Conservation (phyloP, 2,113 vertebrate genomes). For the Percina caprodes region DNA sequence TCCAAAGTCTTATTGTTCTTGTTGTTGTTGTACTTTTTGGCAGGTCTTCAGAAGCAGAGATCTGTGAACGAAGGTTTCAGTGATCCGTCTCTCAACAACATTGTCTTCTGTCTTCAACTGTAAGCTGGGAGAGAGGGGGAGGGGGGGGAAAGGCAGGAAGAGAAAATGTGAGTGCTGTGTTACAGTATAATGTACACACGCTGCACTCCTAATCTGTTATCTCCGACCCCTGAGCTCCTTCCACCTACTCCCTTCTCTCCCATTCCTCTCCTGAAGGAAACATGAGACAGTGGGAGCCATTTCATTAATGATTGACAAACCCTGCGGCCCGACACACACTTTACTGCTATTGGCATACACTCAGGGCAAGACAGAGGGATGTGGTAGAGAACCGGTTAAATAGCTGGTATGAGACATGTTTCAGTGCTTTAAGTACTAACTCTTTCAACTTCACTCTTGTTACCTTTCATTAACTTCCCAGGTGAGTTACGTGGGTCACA, state of each 20-base stretch:
- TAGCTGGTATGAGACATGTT: conserved; percentile 1
- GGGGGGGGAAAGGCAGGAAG: background rate
- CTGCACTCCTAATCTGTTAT: conserved; percentile 64
- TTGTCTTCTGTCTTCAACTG: conserved; percentile 50
- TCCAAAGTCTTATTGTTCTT: conserved; percentile 4
- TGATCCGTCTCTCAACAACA: background rate
- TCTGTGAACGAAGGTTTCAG: background rate
- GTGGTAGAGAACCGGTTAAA: background rate
- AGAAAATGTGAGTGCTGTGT: conserved; percentile 62
- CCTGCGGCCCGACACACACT: conserved; percentile 37
- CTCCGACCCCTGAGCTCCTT: conserved; percentile 71
- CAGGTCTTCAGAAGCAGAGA: conserved; percentile 14
- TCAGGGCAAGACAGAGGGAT: background rate
- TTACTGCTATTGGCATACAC: background rate
- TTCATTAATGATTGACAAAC: conserved; percentile 85
- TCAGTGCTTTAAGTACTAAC: conserved; percentile 31
- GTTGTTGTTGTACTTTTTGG: conserved; percentile 24
- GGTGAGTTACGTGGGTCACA: conserved; percentile 39
- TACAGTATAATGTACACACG: conserved; percentile 64
- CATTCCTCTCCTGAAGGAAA: conserved; percentile 72
- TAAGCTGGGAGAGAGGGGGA: conserved; percentile 26
- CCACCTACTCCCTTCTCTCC: conserved; percentile 58
- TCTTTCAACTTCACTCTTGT: conserved; percentile 22
- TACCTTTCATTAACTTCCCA: conserved; percentile 41
- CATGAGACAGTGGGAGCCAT: conserved; percentile 71